Percentiles rank a stretch among this genome's conserved stretches.
phyloP scores from a whole-genome alignment of 2,113 vertebrate genomes.

The Spilogale gracilis region DNA sequence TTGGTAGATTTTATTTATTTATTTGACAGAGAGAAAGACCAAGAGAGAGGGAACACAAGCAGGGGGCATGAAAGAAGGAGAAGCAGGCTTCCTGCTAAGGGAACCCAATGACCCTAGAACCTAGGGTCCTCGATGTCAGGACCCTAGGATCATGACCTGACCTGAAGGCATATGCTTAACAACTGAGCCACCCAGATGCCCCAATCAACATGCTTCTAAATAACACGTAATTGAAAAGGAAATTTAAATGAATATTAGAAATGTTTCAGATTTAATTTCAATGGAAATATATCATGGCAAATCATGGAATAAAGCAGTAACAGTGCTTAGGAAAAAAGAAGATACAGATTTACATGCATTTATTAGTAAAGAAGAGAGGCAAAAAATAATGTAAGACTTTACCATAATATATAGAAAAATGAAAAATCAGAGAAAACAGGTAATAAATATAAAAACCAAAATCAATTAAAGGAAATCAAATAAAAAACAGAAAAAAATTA shows the following conservation, averaged over 20 bases:
- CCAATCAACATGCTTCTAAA: background rate
- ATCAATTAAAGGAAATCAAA: background rate
- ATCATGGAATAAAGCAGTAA: background rate
- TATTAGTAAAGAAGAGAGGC: background rate
- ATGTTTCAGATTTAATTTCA: background rate
- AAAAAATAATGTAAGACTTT: background rate
- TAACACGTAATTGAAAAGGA: background rate
- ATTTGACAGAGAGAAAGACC: too few species aligned
- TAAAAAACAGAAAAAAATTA: background rate
- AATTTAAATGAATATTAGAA: background rate
- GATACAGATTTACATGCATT: background rate
- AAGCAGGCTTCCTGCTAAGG: too few species aligned
- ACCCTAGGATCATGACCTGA: too few species aligned
- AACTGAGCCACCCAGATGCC: too few species aligned
- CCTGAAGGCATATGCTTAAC: too few species aligned
- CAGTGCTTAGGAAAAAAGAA: background rate
- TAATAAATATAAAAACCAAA: background rate
- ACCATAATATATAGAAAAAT: background rate
- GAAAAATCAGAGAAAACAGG: background rate
- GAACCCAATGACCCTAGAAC: too few species aligned
- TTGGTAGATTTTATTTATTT: too few species aligned
- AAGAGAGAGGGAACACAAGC: too few species aligned
- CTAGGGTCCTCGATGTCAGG: too few species aligned
- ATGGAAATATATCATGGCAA: background rate
- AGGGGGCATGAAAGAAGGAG: too few species aligned